phyloP scores from a whole-genome alignment of 2,797 vertebrate species.

The Meda fulgida region DNA sequence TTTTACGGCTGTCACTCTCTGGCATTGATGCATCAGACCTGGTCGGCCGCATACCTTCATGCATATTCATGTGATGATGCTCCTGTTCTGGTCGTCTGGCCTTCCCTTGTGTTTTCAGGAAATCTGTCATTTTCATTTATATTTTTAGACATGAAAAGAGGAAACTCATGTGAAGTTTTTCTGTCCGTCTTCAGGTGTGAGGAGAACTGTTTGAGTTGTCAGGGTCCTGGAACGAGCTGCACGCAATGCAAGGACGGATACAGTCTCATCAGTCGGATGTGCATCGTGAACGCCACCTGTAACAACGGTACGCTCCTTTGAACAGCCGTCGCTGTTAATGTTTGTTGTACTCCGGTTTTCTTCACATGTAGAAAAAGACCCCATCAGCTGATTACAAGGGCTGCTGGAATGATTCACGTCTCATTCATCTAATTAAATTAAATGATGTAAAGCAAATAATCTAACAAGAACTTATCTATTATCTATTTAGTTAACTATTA shows the following conservation, averaged over 20 bases:
- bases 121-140: slow-evolving; percentile 11
- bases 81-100: slow-evolving; percentile 21
- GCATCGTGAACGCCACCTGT: slow-evolving; percentile 86
- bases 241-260: slow-evolving; percentile 83
- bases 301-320: slow-evolving; percentile 81
- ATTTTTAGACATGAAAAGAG: background rate
- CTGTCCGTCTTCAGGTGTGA: slow-evolving; percentile 79
- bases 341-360: background rate
- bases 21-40: slow-evolving; percentile 14
- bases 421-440: no score
- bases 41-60: slow-evolving; percentile 17
- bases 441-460: background rate
- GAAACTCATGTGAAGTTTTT: slow-evolving; percentile 6
- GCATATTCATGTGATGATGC: slow-evolving; percentile 50
- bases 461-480: no score
- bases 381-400: background rate
- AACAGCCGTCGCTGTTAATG: background rate
- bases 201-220: slow-evolving; percentile 84
- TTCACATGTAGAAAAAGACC: background rate
- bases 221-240: slow-evolving; percentile 82
- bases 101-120: slow-evolving; percentile 34
- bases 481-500: no score
- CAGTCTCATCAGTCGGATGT: slow-evolving; percentile 81
- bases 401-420: no score
- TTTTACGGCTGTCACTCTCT: slow-evolving; percentile 38